Base-by-base conservation (phyloP, 2,797 vertebrate species). In the Hydrophis major region DNA sequence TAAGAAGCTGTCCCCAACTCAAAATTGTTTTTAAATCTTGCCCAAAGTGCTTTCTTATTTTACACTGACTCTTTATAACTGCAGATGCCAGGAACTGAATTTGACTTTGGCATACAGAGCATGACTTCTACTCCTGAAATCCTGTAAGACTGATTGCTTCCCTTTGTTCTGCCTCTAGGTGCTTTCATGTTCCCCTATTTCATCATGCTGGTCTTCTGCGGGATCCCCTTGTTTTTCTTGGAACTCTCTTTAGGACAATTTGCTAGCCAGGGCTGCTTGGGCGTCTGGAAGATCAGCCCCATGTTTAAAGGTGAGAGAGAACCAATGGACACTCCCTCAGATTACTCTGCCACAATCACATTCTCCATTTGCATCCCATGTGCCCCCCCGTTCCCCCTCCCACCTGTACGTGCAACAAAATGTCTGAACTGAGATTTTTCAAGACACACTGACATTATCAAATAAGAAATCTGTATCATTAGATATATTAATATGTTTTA, bases 131-230 rank as follows among this genome's bases (percentile, higher is more conserved):
- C n/a, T 32, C 4, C 28, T 87, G 47, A 87, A 32, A 56, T 53
- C n/a, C 47, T 86, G n/a, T 1, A 63, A 50, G 14, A 7, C 42
- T 89, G 22, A 90, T 90, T 11, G 12, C 14, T n/a, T 91, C 56
- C 56, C 83, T 27, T 86, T 61, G 27, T 88, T 13, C 83, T 53
- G 93, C 91, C 2, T 42, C 87, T 95, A 99, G 99, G 99, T 95
- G 99, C 99, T 95, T 99, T 99, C 98, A 98, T 99, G 99, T 98
- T 99, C 88, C 99, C 99, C 4, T 99, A 99, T 96, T 99, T 99
- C 96, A 98, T 99, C 98, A 99, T 99, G 99, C 97, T 99, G 96
- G 98, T 99, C 89, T 99, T 99, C 97, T 99, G 99, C 0, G 99
- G 99, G 87, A 99, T 99, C 93, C 99, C 99, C 0, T 98, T 99